Evolutionary conservation across 2,113 vertebrate species (phyloP).

Genomic region (Sinocyclocheilus grahami): DNA sequence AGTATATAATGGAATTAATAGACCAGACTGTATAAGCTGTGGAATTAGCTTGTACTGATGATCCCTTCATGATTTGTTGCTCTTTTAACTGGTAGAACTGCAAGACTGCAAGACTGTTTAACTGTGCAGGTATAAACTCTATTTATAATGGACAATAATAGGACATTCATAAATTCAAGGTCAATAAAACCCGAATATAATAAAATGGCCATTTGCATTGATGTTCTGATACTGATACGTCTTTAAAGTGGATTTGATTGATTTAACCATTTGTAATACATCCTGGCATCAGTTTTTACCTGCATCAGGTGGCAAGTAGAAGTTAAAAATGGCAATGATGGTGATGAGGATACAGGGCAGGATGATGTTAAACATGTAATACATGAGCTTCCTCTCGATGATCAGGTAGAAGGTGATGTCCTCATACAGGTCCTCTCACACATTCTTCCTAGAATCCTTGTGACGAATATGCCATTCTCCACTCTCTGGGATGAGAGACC

Average conservation of each 20-base stretch:
- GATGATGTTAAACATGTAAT: constrained; percentile 92
- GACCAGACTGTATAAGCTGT: not conserved
- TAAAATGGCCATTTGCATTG: not conserved
- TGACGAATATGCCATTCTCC: constrained; percentile 89
- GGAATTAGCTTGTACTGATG: not conserved
- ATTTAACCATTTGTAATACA: not conserved
- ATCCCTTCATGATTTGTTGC: not conserved
- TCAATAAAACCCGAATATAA: not conserved
- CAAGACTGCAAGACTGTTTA: not conserved
- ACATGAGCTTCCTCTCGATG: constrained; percentile 88
- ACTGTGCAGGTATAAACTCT: not conserved
- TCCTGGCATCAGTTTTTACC: constrained; percentile 67
- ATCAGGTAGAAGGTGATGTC: constrained; percentile 89
- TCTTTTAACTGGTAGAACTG: not conserved
- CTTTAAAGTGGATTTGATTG: not conserved
- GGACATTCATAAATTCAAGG: not conserved
- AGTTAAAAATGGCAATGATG: constrained; percentile 88
- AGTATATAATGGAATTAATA: not conserved
- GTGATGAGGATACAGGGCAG: constrained; percentile 89
- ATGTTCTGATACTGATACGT: not conserved
- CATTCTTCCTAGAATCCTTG: constrained; percentile 80
- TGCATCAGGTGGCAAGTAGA: constrained; percentile 90
- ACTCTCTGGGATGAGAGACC: constrained; percentile 74
- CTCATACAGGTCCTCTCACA: constrained; percentile 76
- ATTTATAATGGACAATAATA: not conserved